These are phyloP conservation scores for Papilio polytes DNA, from an alignment of 1,140 invertebrate species.

Conservation along the genomic window DNA sequence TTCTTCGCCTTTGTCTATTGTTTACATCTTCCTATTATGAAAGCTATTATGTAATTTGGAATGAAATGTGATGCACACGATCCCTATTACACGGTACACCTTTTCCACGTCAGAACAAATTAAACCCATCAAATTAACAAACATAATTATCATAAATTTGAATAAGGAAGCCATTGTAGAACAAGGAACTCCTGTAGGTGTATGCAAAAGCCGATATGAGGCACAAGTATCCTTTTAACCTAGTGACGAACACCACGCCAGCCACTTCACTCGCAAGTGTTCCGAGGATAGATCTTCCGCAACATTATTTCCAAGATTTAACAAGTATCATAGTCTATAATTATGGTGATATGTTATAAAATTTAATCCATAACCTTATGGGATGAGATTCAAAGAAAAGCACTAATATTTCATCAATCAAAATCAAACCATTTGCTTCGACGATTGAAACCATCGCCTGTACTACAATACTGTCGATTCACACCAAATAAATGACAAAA, in stretches of 20 bases:
- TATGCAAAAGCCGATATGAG: constrained; percentile 8
- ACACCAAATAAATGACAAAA: background rate
- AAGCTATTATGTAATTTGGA: too few relatives aligned
- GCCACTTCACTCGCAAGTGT: background rate
- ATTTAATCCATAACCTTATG: background rate
- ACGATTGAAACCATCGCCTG: background rate
- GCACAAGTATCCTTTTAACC: constrained; percentile 17
- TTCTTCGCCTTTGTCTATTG: background rate
- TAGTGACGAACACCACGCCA: constrained; percentile 1
- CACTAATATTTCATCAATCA: background rate
- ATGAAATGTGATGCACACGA: too few relatives aligned
- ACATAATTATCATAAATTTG: background rate
- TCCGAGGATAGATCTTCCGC: background rate
- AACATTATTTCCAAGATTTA: background rate
- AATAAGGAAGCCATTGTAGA: background rate
- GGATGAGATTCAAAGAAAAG: background rate
- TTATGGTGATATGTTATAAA: background rate
- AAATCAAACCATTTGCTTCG: background rate
- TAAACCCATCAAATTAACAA: background rate
- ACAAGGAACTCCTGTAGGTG: constrained; percentile 2
- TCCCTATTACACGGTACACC: too few relatives aligned
- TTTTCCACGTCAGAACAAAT: background rate
- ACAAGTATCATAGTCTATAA: background rate
- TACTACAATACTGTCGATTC: too few relatives aligned
- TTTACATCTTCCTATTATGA: too few relatives aligned